Base-by-base conservation (phyloP, 2,888 invertebrate genomes). In the Trissolcus brochymenae region DNA sequence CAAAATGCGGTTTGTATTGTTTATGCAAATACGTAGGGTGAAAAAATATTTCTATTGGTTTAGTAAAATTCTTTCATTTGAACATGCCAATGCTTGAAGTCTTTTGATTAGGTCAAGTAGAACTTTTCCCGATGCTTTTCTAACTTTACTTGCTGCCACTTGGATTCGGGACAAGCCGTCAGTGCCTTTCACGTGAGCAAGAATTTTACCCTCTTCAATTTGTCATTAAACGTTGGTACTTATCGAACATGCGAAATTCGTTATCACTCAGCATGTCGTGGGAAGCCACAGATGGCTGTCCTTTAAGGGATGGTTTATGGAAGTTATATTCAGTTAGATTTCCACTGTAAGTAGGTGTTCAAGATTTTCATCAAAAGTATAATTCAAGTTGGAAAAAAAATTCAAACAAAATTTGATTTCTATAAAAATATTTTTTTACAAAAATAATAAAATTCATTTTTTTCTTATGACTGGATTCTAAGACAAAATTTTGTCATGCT, bases 141-240 rank as follows among this genome's bases (percentile, higher is more conserved):
- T 65, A 76, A 70, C 65, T 76, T 70, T 70, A 40, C 40, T 66
- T 11, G 35, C 7, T 9, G 40, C 65, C 60, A 70, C 65, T 56
- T 70, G 55, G 68, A 65, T 65, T 65, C 64, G 55, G 56, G 29
- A 60, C 61, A 53, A 70, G 59, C 21, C 46, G 65, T 61, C 73
- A 65, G 49, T 57, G 56, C 61, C 57, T 74, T 78, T 70, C 70
- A 65, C 61, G 50, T 43, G 43, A 16, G 53, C 51, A 41, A 56
- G 66, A 70, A 60, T 70, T 59, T 49, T 29, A 57, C 73, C 64
- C 66, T 74, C 66, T 70, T 61, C 64, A 78, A 70, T 78, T 78
- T 66, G 66, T 70, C 78, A 74, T 78, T 78, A 78, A 78, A 74
- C 49, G 68, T 56, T 40, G 29, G 66, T 73, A 74, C 70, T 78